Base-by-base conservation (phyloP, 2,113 vertebrate species). In the Fukomys damarensis region DNA sequence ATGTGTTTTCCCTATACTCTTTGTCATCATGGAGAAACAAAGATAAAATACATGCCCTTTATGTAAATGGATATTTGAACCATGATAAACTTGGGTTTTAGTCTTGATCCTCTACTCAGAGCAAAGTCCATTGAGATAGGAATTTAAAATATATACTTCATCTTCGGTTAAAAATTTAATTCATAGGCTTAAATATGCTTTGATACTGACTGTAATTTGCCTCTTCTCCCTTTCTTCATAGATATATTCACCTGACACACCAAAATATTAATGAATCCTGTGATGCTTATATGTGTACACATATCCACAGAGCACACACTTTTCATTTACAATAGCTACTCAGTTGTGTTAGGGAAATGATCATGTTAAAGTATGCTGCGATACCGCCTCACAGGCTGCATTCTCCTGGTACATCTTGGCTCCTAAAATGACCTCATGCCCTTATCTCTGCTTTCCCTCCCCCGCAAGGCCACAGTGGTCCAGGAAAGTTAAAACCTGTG, bases 321-420 rank as follows among this genome's bases (percentile, higher is more conserved):
- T 91, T 68, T 96, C 89, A 87, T 74, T 77, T 93, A 90, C 0
- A 12, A 94, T 95, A 94, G 70, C 79, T 86, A 86, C 76, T 95
- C 76, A 82, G 35, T 83, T n/a, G n/a, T n/a, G n/a, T n/a, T n/a
- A n/a, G n/a, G n/a, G n/a, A n/a, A n/a, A n/a, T n/a, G n/a, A n/a
- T n/a, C n/a, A n/a, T n/a, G n/a, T n/a, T n/a, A n/a, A n/a, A n/a
- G n/a, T n/a, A n/a, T n/a, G n/a, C n/a, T n/a, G n/a, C n/a, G n/a
- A n/a, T n/a, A n/a, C n/a, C n/a, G n/a, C n/a, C n/a, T n/a, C n/a
- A n/a, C n/a, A n/a, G n/a, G n/a, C n/a, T n/a, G n/a, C n/a, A n/a
- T n/a, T n/a, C n/a, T n/a, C n/a, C n/a, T n/a, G n/a, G n/a, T n/a
- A n/a, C n/a, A n/a, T n/a, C n/a, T n/a, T n/a, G n/a, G n/a, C n/a